These are phyloP conservation scores for Hypotaenidia philippensis DNA, from an alignment of 2,797 vertebrate genomes.

Conservation along the genomic window DNA sequence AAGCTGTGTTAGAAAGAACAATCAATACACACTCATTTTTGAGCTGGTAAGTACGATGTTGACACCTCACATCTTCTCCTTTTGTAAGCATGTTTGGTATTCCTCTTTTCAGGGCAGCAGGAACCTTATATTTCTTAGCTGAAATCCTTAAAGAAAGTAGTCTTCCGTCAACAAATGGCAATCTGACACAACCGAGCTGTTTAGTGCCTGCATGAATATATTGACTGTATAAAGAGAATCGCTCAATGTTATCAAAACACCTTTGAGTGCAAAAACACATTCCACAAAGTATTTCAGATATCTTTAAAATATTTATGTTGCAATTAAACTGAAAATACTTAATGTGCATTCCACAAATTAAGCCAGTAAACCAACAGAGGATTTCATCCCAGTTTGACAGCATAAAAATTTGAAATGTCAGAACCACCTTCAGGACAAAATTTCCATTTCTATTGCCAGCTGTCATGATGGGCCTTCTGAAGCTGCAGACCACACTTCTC, in stretches of 20 bases:
- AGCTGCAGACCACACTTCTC: not conserved
- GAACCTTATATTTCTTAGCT: not conserved
- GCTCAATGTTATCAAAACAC: not conserved
- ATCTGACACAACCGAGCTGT: constrained; percentile 10
- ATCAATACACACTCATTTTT: constrained; percentile 10
- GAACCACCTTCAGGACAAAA: not conserved
- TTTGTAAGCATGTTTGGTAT: not conserved
- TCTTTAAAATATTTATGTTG: constrained; percentile 36
- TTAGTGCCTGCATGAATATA: not conserved
- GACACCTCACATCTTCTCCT: constrained; percentile 10
- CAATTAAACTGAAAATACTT: constrained; percentile 28
- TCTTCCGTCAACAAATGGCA: not conserved
- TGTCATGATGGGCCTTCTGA: not conserved
- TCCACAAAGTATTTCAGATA: constrained; percentile 7
- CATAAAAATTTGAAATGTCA: constrained; percentile 11
- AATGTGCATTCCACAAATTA: not conserved
- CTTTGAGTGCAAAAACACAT: constrained; percentile 1
- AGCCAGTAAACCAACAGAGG: not conserved
- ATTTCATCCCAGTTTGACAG: constrained; percentile 20
- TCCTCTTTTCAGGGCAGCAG: not conserved
- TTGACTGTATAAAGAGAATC: not conserved
- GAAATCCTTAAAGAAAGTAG: not conserved
- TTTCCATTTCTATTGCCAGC: constrained; percentile 13
- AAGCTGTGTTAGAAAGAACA: not conserved
- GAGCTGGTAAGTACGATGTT: not conserved